Evolutionary conservation across 2,888 invertebrate genomes (phyloP).

Genomic region (Parthenolecanium corni): DNA sequence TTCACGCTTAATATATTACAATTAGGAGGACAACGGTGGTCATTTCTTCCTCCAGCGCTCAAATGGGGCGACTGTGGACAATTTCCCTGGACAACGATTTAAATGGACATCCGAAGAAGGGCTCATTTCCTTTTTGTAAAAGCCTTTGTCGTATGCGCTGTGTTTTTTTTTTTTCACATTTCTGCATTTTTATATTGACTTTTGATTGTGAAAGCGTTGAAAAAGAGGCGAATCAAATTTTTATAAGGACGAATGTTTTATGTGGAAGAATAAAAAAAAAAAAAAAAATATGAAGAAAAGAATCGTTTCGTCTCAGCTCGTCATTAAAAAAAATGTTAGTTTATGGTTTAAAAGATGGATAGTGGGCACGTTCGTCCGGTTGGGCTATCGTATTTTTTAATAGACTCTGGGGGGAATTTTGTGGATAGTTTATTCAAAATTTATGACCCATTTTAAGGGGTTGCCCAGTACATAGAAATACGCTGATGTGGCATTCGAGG

Average conservation of each 20-base stretch:
- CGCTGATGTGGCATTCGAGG: too few relatives aligned
- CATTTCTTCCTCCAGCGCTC: constrained; percentile 21
- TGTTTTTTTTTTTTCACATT: neutral
- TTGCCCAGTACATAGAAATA: too few relatives aligned
- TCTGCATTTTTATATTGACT: neutral
- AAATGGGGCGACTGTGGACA: constrained; percentile 20
- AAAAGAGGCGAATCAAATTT: constrained; percentile 8
- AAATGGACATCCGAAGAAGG: constrained; percentile 18
- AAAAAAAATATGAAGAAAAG: too few relatives aligned
- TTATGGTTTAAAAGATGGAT: too few relatives aligned
- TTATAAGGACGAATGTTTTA: constrained; percentile 5
- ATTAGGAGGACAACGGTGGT: constrained; percentile 9
- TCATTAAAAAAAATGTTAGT: neutral
- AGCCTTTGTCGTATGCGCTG: neutral
- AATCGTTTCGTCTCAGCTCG: neutral
- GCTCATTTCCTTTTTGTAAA: constrained; percentile 10
- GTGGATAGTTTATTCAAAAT: too few relatives aligned
- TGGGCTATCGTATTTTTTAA: too few relatives aligned
- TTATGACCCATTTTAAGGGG: too few relatives aligned
- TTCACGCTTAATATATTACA: constrained; percentile 22
- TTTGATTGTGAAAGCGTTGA: neutral
- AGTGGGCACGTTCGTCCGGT: too few relatives aligned
- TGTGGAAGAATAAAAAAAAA: neutral
- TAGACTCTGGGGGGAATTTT: too few relatives aligned
- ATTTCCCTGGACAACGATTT: constrained; percentile 21